phyloP scores from a whole-genome alignment of 2,113 vertebrate species.

The Casuarius casuarius region DNA sequence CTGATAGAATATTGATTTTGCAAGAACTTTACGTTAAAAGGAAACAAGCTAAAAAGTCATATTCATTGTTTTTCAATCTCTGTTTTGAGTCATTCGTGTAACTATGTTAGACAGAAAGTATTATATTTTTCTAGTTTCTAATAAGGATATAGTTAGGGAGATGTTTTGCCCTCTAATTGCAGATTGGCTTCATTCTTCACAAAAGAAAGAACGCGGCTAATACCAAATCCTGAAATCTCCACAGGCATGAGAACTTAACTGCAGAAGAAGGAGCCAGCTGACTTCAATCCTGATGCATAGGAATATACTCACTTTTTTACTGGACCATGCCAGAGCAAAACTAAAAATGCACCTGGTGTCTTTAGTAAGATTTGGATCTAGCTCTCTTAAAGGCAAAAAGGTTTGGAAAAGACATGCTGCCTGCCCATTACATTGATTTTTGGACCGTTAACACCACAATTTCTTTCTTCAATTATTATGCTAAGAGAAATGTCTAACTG shows the following conservation, averaged over 20 bases:
- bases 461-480: not conserved
- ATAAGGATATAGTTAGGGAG: not conserved
- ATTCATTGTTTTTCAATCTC: not conserved
- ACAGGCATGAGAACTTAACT: not conserved
- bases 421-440: not conserved
- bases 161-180: not conserved
- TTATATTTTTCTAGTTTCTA: not conserved
- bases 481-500: not conserved
- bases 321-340: not conserved
- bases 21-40: not conserved
- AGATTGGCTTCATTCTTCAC: not conserved
- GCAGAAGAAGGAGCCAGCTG: not conserved
- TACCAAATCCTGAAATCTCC: not conserved
- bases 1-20: not conserved
- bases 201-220: not conserved
- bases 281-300: not conserved
- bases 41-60: too few relatives aligned
- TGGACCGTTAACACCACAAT: not conserved
- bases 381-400: not conserved
- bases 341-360: not conserved
- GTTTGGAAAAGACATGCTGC: not conserved
- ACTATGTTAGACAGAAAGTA: not conserved
- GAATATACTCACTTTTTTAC: not conserved
- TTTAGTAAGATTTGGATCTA: not conserved
- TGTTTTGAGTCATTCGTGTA: not conserved